Conservation (phyloP, 2,797 vertebrate species). For the Sebastes variabilis region DNA sequence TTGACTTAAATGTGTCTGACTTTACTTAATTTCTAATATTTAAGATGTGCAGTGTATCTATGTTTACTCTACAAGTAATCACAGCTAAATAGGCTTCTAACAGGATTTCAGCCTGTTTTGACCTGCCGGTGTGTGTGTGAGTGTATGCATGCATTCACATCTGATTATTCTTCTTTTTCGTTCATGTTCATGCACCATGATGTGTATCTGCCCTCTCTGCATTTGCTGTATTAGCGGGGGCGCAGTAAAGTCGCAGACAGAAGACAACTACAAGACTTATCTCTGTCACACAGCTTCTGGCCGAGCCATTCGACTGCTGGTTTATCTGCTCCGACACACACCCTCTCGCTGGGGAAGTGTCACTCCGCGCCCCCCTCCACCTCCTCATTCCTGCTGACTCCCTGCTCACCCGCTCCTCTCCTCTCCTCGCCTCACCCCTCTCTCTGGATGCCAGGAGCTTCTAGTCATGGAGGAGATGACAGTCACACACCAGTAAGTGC, state of each 20-base stretch:
- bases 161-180: slow-evolving; percentile 22
- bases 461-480: slow-evolving; percentile 66
- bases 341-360: slow-evolving; percentile 71
- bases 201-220: slow-evolving; percentile 45
- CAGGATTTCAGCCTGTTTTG: neutral
- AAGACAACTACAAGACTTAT: slow-evolving; percentile 71
- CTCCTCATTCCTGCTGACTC: slow-evolving; percentile 69
- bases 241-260: slow-evolving; percentile 30
- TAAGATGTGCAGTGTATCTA: neutral
- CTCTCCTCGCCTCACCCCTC: slow-evolving; percentile 39
- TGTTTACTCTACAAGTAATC: neutral
- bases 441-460: slow-evolving; percentile 55
- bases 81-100: too few species aligned
- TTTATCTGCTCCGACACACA: slow-evolving; percentile 76
- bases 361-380: slow-evolving; percentile 36
- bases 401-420: slow-evolving; percentile 20
- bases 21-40: neutral
- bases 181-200: slow-evolving; percentile 36
- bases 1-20: neutral
- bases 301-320: slow-evolving; percentile 50
- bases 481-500: slow-evolving; percentile 77
- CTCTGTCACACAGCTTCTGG: slow-evolving; percentile 72
- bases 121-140: neutral
- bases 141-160: neutral
- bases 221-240: slow-evolving; percentile 33